Evolutionary conservation across 2,888 invertebrate species (phyloP).

Genomic region (Drosophila ezoana): DNA sequence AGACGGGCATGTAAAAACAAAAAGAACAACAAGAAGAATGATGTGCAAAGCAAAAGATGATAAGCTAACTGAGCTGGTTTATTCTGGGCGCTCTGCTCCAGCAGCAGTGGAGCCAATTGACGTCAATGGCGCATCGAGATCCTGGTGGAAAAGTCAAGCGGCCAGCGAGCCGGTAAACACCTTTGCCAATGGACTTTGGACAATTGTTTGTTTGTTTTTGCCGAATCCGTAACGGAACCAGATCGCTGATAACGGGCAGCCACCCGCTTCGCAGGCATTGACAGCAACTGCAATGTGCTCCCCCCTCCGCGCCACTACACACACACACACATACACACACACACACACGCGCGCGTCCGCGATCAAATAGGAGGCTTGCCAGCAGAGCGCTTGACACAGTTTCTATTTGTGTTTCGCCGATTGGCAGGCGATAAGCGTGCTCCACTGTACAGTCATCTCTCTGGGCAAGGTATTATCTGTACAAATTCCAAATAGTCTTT

Average conservation of each 20-base stretch:
- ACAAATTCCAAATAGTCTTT: background rate
- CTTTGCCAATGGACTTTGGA: constrained; percentile 66
- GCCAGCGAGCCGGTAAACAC: constrained; percentile 67
- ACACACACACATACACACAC: too few species aligned
- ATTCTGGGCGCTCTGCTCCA: constrained; percentile 28
- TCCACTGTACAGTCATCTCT: constrained; percentile 24
- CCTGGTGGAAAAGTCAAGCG: constrained; percentile 70
- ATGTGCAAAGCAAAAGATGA: constrained; percentile 38
- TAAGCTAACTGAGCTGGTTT: constrained; percentile 40
- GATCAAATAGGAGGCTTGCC: constrained; percentile 5
- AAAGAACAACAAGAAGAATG: background rate
- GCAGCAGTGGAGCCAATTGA: constrained; percentile 52
- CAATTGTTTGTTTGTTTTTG: constrained; percentile 11
- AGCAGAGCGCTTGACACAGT: constrained; percentile 55
- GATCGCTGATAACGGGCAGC: constrained; percentile 20
- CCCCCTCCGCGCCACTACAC: constrained; percentile 4
- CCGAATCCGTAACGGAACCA: constrained; percentile 21
- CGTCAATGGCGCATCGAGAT: constrained; percentile 66
- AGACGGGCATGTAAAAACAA: constrained; percentile 17
- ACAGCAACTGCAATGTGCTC: constrained; percentile 2
- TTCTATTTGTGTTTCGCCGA: constrained; percentile 21
- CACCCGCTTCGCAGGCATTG: background rate
- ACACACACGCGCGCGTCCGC: too few species aligned
- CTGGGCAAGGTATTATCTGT: constrained; percentile 7
- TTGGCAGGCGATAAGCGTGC: constrained; percentile 38